Conservation (phyloP, 2,888 invertebrate species). For the Sinohyriopsis cumingii region DNA sequence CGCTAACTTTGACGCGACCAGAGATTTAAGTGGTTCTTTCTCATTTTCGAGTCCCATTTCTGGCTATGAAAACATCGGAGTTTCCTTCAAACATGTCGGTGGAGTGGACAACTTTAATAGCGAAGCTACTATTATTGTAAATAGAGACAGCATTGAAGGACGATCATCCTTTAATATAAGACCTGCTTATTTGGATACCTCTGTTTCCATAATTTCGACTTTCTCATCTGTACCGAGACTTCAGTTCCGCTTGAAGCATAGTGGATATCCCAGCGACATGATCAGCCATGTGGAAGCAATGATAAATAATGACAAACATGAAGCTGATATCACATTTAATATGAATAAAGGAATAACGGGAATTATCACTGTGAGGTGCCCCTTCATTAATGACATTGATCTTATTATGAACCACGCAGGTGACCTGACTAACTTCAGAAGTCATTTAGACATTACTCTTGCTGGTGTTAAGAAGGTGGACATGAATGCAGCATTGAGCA, state of each 20-base stretch:
- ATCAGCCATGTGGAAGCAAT: constrained; percentile 7
- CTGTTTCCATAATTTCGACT: no score
- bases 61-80: constrained; percentile 17
- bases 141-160: no score
- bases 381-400: no score
- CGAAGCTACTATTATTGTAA: constrained; percentile 4
- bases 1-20: constrained; percentile 8
- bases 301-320: constrained; percentile 5
- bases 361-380: no score
- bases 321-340: constrained; percentile 4
- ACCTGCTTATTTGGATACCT: no score
- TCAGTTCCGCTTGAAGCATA: background rate
- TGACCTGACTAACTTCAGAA: background rate
- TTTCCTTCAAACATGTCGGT: constrained; percentile 34
- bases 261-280: constrained; percentile 8
- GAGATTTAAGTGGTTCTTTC: no score
- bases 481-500: no score
- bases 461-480: constrained; percentile 5
- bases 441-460: constrained; percentile 5
- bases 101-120: constrained; percentile 26
- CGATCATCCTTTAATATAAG: no score
- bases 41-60: background rate
- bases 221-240: no score
- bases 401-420: background rate
- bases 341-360: background rate